Conservation (phyloP, 2,888 invertebrate species). For the Anaspis maculata region DNA sequence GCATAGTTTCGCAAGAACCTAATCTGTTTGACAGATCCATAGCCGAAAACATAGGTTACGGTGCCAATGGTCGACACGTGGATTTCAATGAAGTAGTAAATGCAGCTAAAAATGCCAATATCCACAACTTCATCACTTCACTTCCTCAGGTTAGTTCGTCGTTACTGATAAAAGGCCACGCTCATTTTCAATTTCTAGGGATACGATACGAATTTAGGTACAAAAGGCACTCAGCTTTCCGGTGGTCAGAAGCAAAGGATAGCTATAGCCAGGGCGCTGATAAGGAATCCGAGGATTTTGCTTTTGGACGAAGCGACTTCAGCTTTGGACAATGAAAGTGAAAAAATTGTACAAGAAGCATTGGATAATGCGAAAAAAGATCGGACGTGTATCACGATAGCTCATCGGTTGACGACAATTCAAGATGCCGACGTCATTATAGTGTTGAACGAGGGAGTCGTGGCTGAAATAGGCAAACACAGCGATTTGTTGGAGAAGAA, state of each 20-base stretch:
- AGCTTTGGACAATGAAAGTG: slow-evolving; percentile 80
- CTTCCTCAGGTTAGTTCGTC: slow-evolving; percentile 75
- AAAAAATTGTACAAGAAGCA: slow-evolving; percentile 82
- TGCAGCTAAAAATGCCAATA: slow-evolving; percentile 77
- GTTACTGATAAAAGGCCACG: too few relatives aligned
- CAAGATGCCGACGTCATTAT: slow-evolving; percentile 72
- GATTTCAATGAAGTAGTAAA: slow-evolving; percentile 64
- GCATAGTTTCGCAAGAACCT: slow-evolving; percentile 89
- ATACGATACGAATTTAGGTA: slow-evolving; percentile 71
- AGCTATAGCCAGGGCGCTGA: slow-evolving; percentile 78
- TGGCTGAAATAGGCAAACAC: slow-evolving; percentile 66
- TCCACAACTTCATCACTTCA: slow-evolving; percentile 72
- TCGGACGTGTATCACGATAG: slow-evolving; percentile 79
- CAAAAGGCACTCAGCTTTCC: slow-evolving; percentile 68
- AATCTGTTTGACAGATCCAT: slow-evolving; percentile 83
- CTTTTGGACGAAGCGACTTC: slow-evolving; percentile 82
- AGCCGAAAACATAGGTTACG: slow-evolving; percentile 86
- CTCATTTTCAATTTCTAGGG: too few relatives aligned
- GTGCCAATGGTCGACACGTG: slow-evolving; percentile 65
- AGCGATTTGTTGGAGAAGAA: slow-evolving; percentile 52
- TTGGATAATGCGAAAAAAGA: slow-evolving; percentile 73
- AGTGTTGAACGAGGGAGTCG: slow-evolving; percentile 60
- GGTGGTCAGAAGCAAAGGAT: slow-evolving; percentile 87
- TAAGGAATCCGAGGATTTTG: slow-evolving; percentile 69
- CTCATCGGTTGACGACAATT: slow-evolving; percentile 78